Evolutionary conservation across 2,797 vertebrate species (phyloP).

Genomic region (Distichodus sexfasciatus): DNA sequence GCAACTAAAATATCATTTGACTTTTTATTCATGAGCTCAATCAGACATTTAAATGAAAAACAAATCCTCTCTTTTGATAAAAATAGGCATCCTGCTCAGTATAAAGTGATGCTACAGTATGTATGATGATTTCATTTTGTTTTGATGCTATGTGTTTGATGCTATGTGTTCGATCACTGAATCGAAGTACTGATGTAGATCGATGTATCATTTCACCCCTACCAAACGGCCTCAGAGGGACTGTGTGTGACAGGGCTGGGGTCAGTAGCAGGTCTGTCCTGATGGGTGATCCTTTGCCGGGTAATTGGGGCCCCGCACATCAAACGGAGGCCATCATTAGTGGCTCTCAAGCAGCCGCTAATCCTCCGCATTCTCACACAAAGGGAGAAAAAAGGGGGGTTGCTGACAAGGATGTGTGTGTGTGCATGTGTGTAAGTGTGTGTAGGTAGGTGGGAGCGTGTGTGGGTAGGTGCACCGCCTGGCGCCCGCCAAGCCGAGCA

Average conservation of each 20-base stretch:
- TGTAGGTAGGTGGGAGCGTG: slow-evolving; percentile 12
- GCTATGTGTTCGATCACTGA: no score
- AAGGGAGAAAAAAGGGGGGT: slow-evolving; percentile 58
- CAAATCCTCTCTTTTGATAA: no score
- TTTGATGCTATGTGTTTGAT: no score
- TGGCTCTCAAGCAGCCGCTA: slow-evolving; percentile 72
- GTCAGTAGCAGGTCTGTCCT: slow-evolving; percentile 44
- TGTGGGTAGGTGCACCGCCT: slow-evolving; percentile 50
- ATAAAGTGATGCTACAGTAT: no score
- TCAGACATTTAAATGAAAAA: no score
- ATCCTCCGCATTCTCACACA: slow-evolving; percentile 71
- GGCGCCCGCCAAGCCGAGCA: slow-evolving; percentile 61
- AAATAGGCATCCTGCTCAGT: no score
- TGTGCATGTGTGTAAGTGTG: slow-evolving; percentile 16
- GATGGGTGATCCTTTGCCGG: slow-evolving; percentile 50
- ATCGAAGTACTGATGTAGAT: no score
- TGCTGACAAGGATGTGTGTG: slow-evolving; percentile 45
- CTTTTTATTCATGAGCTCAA: no score
- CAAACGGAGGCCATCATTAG: slow-evolving; percentile 75
- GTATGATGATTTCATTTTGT: no score
- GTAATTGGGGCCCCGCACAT: slow-evolving; percentile 77
- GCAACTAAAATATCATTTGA: no score
- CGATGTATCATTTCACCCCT: no score
- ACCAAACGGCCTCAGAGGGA: slow-evolving; percentile 21
- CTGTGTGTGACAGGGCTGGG: slow-evolving; percentile 36